Percentiles rank a stretch among this genome's conserved stretches.
Conservation (phyloP, 2,113 vertebrate species). For the Anhinga rufa region DNA sequence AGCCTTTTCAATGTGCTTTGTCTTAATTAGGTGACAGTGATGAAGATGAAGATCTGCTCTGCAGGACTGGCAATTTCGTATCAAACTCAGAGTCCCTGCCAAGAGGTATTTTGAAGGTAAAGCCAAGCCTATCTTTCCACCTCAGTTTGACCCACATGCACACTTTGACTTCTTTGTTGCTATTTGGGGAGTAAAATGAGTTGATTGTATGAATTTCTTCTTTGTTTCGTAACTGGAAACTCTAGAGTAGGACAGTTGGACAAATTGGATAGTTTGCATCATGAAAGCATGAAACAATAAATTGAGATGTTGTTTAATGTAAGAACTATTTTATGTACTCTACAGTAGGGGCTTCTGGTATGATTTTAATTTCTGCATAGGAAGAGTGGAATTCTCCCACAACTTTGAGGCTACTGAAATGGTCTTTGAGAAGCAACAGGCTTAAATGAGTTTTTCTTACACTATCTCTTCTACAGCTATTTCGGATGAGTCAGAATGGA, state of each 20-base stretch:
- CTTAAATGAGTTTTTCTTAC: not conserved
- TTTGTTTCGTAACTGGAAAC: not conserved
- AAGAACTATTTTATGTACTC: not conserved
- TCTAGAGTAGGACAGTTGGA: not conserved
- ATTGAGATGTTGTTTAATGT: not conserved
- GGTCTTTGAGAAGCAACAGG: not conserved
- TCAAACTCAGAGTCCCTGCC: slow-evolving; percentile 78
- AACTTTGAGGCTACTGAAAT: not conserved
- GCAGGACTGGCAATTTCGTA: slow-evolving; percentile 87
- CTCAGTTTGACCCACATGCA: not conserved
- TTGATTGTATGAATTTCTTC: not conserved
- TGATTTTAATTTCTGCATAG: not conserved
- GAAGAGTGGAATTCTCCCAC: not conserved
- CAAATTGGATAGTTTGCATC: not conserved
- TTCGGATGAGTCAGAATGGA: not conserved
- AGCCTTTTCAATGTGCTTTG: not conserved
- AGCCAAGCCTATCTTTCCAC: not conserved
- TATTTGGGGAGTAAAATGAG: not conserved
- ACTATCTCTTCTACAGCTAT: fast-evolving
- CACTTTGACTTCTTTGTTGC: not conserved
- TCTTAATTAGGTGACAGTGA: slow-evolving; percentile 73
- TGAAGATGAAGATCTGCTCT: slow-evolving; percentile 77
- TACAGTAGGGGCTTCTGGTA: not conserved
- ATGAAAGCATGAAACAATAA: not conserved
- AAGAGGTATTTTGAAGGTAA: slow-evolving; percentile 85